A percentile compares a stretch with the other conserved stretches of the same genome.
These are phyloP conservation scores for Nemotelus pantherinus DNA, from an alignment of 2,888 invertebrate genomes.

Conservation along the genomic window DNA sequence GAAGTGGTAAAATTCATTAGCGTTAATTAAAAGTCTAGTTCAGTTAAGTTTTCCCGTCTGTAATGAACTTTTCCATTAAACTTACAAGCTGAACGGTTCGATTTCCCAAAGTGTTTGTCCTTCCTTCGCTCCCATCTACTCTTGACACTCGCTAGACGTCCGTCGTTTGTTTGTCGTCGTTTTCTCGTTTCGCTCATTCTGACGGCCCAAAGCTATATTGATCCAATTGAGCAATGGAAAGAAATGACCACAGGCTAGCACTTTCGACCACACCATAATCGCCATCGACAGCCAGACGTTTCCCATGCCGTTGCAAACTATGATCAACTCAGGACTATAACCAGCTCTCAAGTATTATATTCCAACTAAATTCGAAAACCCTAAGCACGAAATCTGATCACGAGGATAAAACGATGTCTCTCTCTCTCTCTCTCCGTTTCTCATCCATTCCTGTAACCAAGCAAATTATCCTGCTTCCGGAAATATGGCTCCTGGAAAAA, in stretches of 20 bases:
- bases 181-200: conserved; percentile 9
- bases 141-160: neutral
- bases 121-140: neutral
- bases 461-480: conserved; percentile 21
- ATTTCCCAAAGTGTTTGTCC: conserved; percentile 30
- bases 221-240: conserved; percentile 38
- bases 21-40: conserved; percentile 51
- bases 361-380: too few species aligned
- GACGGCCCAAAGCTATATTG: conserved; percentile 20
- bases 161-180: neutral
- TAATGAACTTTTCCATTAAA: conserved; percentile 52
- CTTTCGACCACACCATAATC: conserved; percentile 1
- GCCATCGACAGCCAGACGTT: conserved; percentile 4
- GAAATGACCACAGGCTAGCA: conserved; percentile 38
- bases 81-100: conserved; percentile 22
- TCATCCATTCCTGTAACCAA: neutral
- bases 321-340: neutral
- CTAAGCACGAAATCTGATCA: too few species aligned
- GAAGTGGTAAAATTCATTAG: conserved; percentile 51
- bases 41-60: conserved; percentile 48
- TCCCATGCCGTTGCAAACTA: neutral
- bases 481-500: neutral
- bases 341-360: too few species aligned
- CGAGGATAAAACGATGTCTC: too few species aligned
- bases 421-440: too few species aligned